Evolutionary conservation across 2,888 invertebrate genomes (phyloP).

Genomic region (Noctua comes): DNA sequence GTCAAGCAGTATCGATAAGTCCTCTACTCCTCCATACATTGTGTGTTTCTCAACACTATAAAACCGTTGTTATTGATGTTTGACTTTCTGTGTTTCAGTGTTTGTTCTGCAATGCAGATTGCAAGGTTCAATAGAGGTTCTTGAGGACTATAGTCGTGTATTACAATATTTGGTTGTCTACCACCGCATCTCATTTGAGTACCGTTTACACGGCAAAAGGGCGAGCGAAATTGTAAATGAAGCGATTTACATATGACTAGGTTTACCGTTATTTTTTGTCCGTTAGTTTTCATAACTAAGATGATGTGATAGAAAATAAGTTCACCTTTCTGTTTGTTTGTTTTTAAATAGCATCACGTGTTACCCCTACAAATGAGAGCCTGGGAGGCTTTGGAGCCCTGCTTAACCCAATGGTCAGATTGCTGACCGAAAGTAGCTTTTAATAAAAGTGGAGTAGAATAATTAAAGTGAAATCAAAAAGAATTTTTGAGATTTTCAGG

Average conservation of each 20-base stretch:
- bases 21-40: neutral
- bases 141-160: constrained; percentile 7
- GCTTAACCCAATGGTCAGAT: neutral
- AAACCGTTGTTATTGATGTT: neutral
- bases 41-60: constrained; percentile 7
- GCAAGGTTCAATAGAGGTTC: neutral
- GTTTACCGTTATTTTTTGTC: constrained; percentile 46
- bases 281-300: constrained; percentile 8
- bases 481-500: neutral
- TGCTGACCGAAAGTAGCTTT: too few relatives aligned
- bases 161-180: constrained; percentile 43
- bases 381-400: neutral
- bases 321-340: neutral
- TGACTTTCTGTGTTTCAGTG: neutral
- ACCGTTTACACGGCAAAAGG: constrained; percentile 50
- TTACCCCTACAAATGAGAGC: neutral
- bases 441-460: neutral
- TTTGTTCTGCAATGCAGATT: constrained; percentile 20
- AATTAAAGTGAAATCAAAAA: neutral
- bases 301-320: neutral
- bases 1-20: neutral
- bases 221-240: constrained; percentile 54
- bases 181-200: constrained; percentile 51
- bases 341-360: neutral
- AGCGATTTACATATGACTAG: constrained; percentile 47